These are phyloP conservation scores for Clarias gariepinus DNA, from an alignment of 2,113 vertebrate species.

Conservation along the genomic window DNA sequence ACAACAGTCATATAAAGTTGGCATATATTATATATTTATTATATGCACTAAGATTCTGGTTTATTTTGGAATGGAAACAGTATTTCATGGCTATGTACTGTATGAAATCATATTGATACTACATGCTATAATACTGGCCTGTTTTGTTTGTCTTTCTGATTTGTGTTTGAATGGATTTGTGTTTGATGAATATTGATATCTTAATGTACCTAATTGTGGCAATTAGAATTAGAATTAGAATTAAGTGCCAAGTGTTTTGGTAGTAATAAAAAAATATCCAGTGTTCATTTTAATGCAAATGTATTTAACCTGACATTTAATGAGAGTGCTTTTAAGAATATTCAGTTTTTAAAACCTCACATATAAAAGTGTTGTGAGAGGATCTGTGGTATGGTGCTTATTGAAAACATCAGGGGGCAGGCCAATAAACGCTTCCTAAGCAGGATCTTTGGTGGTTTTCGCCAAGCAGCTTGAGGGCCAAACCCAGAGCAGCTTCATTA, in stretches of 20 bases:
- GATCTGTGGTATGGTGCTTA: constrained; percentile 33
- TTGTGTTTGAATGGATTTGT: background rate
- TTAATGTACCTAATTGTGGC: background rate
- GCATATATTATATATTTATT: background rate
- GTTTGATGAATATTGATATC: background rate
- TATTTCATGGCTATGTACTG: background rate
- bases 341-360: constrained; percentile 42
- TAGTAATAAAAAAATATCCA: background rate
- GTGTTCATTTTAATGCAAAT: constrained; percentile 39
- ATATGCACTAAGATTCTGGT: background rate
- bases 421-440: constrained; percentile 47
- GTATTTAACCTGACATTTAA: constrained; percentile 43
- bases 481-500: constrained; percentile 53
- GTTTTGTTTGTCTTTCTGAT: background rate
- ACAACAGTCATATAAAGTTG: background rate
- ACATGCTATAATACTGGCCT: background rate
- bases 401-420: constrained; percentile 45
- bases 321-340: constrained; percentile 42
- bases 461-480: constrained; percentile 47
- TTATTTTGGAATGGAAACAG: background rate
- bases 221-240: no score
- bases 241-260: background rate
- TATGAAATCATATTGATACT: constrained; percentile 3
- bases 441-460: constrained; percentile 41
- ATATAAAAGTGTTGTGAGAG: constrained; percentile 51